Conservation (phyloP, 1,140 invertebrate genomes). For the Matsumurasca onukii region DNA sequence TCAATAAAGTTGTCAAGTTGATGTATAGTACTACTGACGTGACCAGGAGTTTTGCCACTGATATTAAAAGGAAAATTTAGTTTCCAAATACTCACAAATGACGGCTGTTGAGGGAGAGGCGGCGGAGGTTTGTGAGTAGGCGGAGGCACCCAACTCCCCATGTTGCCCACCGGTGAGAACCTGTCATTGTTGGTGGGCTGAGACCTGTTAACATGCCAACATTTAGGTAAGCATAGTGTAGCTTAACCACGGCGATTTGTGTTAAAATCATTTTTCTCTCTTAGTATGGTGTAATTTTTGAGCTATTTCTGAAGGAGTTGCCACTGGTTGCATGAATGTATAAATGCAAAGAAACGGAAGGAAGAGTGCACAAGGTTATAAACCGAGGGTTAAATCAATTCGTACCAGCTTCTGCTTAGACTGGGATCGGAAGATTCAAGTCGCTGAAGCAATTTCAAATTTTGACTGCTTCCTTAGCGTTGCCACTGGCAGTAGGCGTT, state of each 20-base stretch:
- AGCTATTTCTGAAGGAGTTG: neutral
- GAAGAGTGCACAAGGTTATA: too few species aligned
- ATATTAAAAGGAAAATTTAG: too few species aligned
- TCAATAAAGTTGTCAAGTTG: too few species aligned
- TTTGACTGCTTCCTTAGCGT: too few species aligned
- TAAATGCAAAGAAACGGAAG: neutral
- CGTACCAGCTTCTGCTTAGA: too few species aligned
- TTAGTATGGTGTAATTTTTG: neutral
- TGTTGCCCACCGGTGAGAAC: neutral
- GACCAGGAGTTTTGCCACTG: too few species aligned
- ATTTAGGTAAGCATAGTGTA: neutral
- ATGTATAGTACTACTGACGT: too few species aligned
- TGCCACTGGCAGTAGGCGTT: too few species aligned
- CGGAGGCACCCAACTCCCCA: slow-evolving; percentile 2
- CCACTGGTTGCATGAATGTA: neutral
- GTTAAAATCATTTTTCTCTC: neutral
- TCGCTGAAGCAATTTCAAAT: too few species aligned
- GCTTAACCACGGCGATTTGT: neutral
- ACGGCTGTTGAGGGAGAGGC: neutral
- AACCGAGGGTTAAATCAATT: too few species aligned
- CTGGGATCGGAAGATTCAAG: too few species aligned
- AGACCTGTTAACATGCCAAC: neutral
- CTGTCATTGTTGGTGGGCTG: neutral
- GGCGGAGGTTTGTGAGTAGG: slow-evolving; percentile 7
- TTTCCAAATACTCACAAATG: slow-evolving; percentile 11